These are phyloP conservation scores for Myiagra hebetior DNA, from an alignment of 2,113 vertebrate species.

Conservation along the genomic window DNA sequence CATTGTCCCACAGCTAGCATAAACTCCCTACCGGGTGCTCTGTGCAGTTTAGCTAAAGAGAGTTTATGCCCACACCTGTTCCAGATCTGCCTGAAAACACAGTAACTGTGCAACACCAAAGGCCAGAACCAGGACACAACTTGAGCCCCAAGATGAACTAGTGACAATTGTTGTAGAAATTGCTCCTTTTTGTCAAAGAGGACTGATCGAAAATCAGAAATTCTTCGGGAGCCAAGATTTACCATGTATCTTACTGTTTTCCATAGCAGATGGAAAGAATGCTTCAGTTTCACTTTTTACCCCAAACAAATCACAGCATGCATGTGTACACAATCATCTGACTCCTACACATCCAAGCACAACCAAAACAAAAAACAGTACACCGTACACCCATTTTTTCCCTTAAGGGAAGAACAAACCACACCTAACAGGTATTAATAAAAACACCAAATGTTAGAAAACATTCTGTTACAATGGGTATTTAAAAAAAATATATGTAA, in stretches of 20 bases:
- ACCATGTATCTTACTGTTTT: background rate
- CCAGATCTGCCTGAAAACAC: background rate
- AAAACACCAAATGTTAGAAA: background rate
- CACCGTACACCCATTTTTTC: background rate
- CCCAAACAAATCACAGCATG: background rate
- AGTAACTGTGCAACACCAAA: background rate
- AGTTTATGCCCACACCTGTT: background rate
- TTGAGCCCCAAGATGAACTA: background rate
- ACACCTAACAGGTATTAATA: background rate
- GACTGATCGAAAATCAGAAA: background rate
- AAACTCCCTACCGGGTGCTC: background rate
- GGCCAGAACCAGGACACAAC: accelerated
- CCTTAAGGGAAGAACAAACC: background rate
- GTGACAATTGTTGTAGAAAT: background rate
- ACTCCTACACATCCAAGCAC: background rate
- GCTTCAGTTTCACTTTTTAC: background rate
- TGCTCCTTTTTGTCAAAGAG: background rate
- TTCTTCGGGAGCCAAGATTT: background rate
- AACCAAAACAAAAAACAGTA: background rate
- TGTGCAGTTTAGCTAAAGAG: background rate
- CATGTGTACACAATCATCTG: background rate
- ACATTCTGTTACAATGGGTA: background rate
- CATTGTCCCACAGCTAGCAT: background rate
- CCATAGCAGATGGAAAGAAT: background rate
- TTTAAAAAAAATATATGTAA: background rate